These are phyloP conservation scores for Lysiphlebus fabarum DNA, from an alignment of 1,140 invertebrate genomes.

Conservation along the genomic window DNA sequence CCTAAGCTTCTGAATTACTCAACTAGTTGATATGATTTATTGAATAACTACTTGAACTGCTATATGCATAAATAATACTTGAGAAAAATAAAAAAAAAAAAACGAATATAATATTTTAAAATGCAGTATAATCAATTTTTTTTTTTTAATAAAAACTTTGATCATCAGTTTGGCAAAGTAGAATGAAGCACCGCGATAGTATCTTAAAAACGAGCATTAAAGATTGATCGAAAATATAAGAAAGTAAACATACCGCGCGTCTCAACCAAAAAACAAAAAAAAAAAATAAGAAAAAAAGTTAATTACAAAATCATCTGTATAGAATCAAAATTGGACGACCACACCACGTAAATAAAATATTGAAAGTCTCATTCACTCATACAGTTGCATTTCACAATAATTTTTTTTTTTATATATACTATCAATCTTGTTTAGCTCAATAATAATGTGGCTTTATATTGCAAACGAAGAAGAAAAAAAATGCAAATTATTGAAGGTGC, in stretches of 20 bases:
- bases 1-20: too few relatives aligned
- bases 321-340: constrained; percentile 32
- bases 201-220: too few relatives aligned
- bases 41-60: too few relatives aligned
- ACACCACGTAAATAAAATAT: constrained; percentile 26
- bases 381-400: constrained; percentile 15
- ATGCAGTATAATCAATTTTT: too few relatives aligned
- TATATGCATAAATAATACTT: too few relatives aligned
- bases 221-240: background rate
- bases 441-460: constrained; percentile 48
- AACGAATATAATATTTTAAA: too few relatives aligned
- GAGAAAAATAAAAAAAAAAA: too few relatives aligned
- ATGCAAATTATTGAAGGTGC: constrained; percentile 49
- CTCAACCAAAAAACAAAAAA: too few relatives aligned
- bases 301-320: constrained; percentile 44
- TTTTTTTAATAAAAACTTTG: too few relatives aligned
- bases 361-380: background rate
- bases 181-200: too few relatives aligned
- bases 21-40: too few relatives aligned
- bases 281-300: constrained; percentile 37
- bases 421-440: constrained; percentile 35
- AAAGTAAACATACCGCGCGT: constrained; percentile 21
- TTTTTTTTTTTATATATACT: constrained; percentile 29
- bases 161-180: too few relatives aligned
- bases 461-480: constrained; percentile 32